Conservation (phyloP, 1,140 invertebrate species). For the Euschistus heros region DNA sequence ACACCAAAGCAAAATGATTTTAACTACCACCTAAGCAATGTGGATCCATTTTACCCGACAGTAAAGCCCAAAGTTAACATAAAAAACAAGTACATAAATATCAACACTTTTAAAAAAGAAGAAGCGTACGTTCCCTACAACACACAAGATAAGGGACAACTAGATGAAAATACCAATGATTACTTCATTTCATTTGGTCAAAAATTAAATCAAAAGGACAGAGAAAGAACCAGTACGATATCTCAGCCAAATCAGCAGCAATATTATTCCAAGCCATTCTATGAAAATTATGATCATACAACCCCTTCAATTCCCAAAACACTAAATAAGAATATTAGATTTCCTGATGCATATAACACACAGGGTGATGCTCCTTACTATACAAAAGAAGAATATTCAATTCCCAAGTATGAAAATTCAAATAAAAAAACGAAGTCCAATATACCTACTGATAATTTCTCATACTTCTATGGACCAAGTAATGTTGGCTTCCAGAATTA, state of each 20-base stretch:
- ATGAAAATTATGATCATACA: constrained; percentile 5
- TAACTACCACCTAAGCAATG: not conserved
- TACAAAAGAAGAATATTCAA: constrained; percentile 4
- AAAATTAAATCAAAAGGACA: constrained; percentile 42
- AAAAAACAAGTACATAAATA: not conserved
- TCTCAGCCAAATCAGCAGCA: constrained; percentile 40
- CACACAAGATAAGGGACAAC: constrained; percentile 54
- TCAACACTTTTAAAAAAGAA: constrained; percentile 25
- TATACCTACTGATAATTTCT: constrained; percentile 4
- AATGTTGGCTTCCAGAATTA: constrained; percentile 6
- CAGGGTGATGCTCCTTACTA: constrained; percentile 21
- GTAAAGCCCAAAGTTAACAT: not conserved
- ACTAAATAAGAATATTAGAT: constrained; percentile 32
- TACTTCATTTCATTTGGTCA: constrained; percentile 66
- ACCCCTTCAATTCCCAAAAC: constrained; percentile 32
- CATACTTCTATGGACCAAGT: constrained; percentile 1
- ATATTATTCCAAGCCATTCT: constrained; percentile 33
- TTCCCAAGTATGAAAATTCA: not conserved
- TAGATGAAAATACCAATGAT: constrained; percentile 64
- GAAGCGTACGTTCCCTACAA: constrained; percentile 56
- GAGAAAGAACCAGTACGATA: constrained; percentile 40
- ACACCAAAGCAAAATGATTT: constrained; percentile 19
- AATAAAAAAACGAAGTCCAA: constrained; percentile 10
- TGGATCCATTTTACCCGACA: not conserved
- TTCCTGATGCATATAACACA: constrained; percentile 31